Conservation (phyloP, 2,888 invertebrate species). For the Andrena hattorfiana region DNA sequence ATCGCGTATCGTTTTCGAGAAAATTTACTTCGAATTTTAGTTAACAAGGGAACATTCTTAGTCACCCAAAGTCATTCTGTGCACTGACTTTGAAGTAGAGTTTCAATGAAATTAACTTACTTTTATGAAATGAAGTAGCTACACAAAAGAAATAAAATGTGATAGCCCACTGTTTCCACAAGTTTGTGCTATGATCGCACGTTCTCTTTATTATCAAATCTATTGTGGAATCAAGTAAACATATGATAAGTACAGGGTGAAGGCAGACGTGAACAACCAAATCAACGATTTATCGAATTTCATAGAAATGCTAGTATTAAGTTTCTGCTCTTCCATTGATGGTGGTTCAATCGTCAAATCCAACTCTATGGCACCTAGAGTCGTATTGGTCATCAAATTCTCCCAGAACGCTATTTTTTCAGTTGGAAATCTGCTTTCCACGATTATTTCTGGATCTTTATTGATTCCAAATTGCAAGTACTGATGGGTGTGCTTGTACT, state of each 20-base stretch:
- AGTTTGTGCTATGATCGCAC: not conserved
- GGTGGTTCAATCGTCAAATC: not conserved
- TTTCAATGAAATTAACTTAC: not conserved
- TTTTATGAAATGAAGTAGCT: no score
- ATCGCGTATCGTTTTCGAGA: no score
- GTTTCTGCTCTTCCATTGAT: fast-evolving
- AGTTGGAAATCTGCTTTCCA: constrained; percentile 71
- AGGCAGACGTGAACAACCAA: not conserved
- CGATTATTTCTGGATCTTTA: constrained; percentile 65
- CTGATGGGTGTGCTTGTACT: constrained; percentile 69
- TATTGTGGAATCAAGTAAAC: not conserved
- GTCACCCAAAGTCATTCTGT: not conserved
- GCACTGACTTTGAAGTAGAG: not conserved
- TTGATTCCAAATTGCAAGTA: constrained; percentile 77
- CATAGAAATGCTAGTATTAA: not conserved
- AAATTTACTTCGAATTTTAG: no score
- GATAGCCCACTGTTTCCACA: not conserved
- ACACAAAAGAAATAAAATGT: no score
- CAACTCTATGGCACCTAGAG: constrained; percentile 2
- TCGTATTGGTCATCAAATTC: constrained; percentile 69
- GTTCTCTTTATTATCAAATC: not conserved
- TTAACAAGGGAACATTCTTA: no score
- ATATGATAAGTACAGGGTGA: not conserved
- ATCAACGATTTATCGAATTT: not conserved
- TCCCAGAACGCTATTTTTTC: constrained; percentile 79